These are phyloP conservation scores for Brachionus paranguensis DNA, from an alignment of 1,140 invertebrate species.

Conservation along the genomic window DNA sequence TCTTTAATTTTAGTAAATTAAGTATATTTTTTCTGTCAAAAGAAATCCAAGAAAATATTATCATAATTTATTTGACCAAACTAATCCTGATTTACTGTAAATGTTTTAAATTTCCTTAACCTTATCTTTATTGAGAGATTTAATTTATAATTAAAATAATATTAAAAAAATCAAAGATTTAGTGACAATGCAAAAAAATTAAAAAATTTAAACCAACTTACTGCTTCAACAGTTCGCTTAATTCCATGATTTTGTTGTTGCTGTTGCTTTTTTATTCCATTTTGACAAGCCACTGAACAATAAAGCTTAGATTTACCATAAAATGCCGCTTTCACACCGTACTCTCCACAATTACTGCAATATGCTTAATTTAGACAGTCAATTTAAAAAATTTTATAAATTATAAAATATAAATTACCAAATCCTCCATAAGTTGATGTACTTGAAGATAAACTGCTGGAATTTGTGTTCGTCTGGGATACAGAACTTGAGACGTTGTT, in stretches of 20 bases:
- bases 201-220: not conserved
- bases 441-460: not conserved
- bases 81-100: too few species aligned
- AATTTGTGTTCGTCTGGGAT: not conserved
- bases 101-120: too few species aligned
- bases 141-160: too few species aligned
- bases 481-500: not conserved
- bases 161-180: too few species aligned
- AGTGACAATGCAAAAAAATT: not conserved
- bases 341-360: slow-evolving; percentile 78
- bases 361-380: slow-evolving; percentile 59
- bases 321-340: slow-evolving; percentile 80
- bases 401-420: not conserved
- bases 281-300: slow-evolving; percentile 43
- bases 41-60: too few species aligned
- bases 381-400: too few species aligned
- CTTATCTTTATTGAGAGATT: too few species aligned
- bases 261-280: slow-evolving; percentile 23
- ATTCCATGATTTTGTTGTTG: slow-evolving; percentile 1
- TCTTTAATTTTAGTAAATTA: too few species aligned
- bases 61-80: too few species aligned
- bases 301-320: slow-evolving; percentile 70
- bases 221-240: slow-evolving; percentile 13
- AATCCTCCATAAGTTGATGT: slow-evolving; percentile 26
- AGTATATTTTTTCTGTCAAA: too few species aligned